Evolutionary conservation across 2,888 invertebrate genomes (phyloP), one percentile per base, ranked within the genome.

Genomic region (Eupithecia tripunctaria): DNA sequence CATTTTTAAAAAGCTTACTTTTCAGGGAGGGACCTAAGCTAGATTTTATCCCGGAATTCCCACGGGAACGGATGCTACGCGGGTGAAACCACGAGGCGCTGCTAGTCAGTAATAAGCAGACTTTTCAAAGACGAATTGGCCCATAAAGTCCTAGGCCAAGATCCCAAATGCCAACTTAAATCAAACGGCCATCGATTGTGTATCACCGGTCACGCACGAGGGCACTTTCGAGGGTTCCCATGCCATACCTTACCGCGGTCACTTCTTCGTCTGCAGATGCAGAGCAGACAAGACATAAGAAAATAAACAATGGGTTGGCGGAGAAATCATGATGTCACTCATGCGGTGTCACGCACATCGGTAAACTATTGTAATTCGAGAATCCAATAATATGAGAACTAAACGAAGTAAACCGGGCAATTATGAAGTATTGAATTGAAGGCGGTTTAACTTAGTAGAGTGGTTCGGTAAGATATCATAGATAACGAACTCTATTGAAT

Each of bases 241-340:
- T n/a, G 62, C 29, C n/a, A n/a, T 62, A 62, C n/a, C 29, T 41
- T 64, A 21, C 10, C 25, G 21, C 38, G 64, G 38, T 64, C 38
- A 64, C 36, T 41, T 25, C 38, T 38, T 21, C 32, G 25, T 14
- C 38, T 2, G 38, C 64, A 41, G 64, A 64, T 38, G 14, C 25
- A 25, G 21, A 56, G 14, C 25, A 25, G 21, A 56, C 14, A 64
- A 36, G 21, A 21, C 21, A 38, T 14, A 64, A 63, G 60, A 38
- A 64, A 38, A 64, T 41, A 64, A 64, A 64, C 64, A 64, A 64
- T 38, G 41, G 38, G 15, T 25, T 12, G 64, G 38, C 25, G 64
- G 64, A 64, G 64, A 64, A 64, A 64, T 21, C 63, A 38, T 32
- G 38, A 25, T 63, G 12, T 32, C 32, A 63, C 56, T 56, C 56